Base-by-base conservation (phyloP, 2,113 vertebrate genomes). In the Siniperca knerii region DNA sequence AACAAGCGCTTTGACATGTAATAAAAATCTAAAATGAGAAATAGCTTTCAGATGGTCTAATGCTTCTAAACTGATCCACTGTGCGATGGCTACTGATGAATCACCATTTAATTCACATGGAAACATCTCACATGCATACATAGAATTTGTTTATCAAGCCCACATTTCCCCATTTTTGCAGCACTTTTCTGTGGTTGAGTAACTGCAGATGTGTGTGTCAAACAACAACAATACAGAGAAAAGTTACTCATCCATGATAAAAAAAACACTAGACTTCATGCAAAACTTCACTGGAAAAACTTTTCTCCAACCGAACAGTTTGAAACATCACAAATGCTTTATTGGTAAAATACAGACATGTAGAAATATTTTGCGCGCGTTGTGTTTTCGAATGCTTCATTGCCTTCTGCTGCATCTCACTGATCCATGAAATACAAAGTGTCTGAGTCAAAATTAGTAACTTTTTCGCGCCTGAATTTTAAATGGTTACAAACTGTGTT, bases 141-240 rank as follows among this genome's bases (percentile, higher is more conserved):
- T 15, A 58, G 42, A n/a, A 84, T 90, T 88, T 89, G 81, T 73
- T 91, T 85, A 71, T 74, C 52, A 42, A 4, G 60, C 65, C 48
- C 75, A 72, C 60, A 61, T 84, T 92, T 89, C 88, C 89, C 58
- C 69, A 55, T 89, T 89, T 88, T 44, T 57, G 16, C 75, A 29
- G n/a, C 82, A 54, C 89, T 86, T 88, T 91, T 92, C 64, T 79
- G 61, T 90, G 90, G 60, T 94, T 94, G 88, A 91, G 77, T 83
- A 91, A 78, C 76, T 90, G 89, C 94, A 96, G 95, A 95, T 95
- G 95, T 94, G 85, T 64, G 64, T 8, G 70, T 12, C 82, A 83
- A 81, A 92, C 77, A 91, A 91, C 81, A 93, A 89, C 71, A 90
- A 79, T 54, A 70, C 62, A 79, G 75, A 91, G 65, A 85, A 74